Conservation (phyloP, 2,113 vertebrate genomes). For the Cinclus mexicanus region DNA sequence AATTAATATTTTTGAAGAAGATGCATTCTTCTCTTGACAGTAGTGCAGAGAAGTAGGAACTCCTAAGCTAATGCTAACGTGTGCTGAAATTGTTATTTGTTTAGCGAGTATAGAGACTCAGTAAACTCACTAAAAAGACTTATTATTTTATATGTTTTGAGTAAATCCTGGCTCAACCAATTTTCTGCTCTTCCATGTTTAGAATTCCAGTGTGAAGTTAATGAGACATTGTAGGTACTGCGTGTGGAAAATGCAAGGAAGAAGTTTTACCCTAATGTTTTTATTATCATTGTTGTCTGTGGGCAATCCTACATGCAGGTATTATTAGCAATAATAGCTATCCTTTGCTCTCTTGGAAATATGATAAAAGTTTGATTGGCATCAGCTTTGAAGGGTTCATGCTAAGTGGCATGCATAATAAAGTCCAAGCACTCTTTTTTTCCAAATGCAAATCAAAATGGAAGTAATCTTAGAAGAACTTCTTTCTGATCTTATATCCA, state of each 20-base stretch:
- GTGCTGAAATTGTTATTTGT: not conserved
- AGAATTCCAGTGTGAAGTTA: not conserved
- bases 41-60: not conserved
- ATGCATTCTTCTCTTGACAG: not conserved
- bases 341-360: not conserved
- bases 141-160: not conserved
- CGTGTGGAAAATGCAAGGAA: not conserved
- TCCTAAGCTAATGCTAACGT: not conserved
- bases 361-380: not conserved
- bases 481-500: not conserved
- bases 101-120: not conserved
- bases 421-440: not conserved
- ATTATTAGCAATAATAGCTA: not conserved
- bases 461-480: not conserved
- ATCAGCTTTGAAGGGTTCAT: not conserved
- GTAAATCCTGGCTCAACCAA: not conserved
- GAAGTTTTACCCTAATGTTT: not conserved
- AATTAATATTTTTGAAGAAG: not conserved
- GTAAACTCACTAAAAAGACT: not conserved
- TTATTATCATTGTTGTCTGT: not conserved
- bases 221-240: not conserved
- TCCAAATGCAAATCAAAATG: not conserved
- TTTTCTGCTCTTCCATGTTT: not conserved
- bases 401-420: not conserved
- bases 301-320: not conserved